Evolutionary conservation across 2,113 vertebrate species (phyloP), one percentile per base, ranked within the genome.

Genomic region (Cnemophilus loriae): DNA sequence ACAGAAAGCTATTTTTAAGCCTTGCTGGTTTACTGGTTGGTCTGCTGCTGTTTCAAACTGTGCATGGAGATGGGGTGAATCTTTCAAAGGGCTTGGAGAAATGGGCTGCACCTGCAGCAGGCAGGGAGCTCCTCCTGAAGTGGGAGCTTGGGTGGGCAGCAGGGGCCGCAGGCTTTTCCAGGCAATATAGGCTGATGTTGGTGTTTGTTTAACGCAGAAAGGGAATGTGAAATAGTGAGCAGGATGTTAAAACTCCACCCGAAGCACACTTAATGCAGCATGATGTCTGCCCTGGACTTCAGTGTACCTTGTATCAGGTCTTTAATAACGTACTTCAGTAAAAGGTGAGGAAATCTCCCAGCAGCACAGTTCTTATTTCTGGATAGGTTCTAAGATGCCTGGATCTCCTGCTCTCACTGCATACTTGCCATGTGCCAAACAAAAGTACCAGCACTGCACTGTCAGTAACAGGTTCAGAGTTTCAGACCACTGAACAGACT

Each of bases 131-230:
- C 67, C 64, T n/a, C 23, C 24, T 4, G 3, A 20, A 56, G 16
- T 14, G 4, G n/a, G 14, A 85, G 35, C 41, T 28, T 0, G 1
- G 13, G 7, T 13, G 49, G 37, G 44, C 0, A 7, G 55, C 63
- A 59, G 46, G 69, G 61, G 24, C 52, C 78, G 78, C 0, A 5
- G 85, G 37, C 32, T 68, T 3, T 16, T 65, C 42, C 46, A 73
- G 55, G 68, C 41, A 77, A 11, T 12, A 8, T 0, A 1, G 42
- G 71, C 60, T 90, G 42, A 22, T 67, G 19, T 6, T n/a, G 13
- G 39, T 2, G 18, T 19, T 37, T 11, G n/a, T 65, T 63, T 71
- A 27, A 19, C 12, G 44, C 28, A 53, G 65, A 83, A 85, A 87
- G 67, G 27, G 35, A 87, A 75, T 0, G 0, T 49, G 65, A 87